Evolutionary conservation across 2,888 invertebrate species (phyloP), one percentile per base, ranked within the genome.

Genomic region (Bellardia pandia): DNA sequence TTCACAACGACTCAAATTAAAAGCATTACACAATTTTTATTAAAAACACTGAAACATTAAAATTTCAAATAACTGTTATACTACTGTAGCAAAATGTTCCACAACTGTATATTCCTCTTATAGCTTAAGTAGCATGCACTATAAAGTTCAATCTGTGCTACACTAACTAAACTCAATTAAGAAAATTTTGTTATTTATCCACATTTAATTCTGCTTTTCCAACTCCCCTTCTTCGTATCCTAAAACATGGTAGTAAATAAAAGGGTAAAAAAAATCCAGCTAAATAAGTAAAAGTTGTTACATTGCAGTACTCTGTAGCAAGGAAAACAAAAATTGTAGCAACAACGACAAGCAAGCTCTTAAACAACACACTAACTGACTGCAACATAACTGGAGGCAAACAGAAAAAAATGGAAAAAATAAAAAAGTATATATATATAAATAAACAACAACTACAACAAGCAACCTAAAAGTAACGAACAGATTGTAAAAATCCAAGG

Each of bases 401-500:
- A 14, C 37, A n/a, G 7, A 13, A 3, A 81, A 42, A 23, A 68
- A 68, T 40, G 53, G 78, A 64, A 58, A 40, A 11, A 45, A 45
- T 45, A 45, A 45, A 45, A 11, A 9, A 45, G 9, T 23, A 33
- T 33, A 33, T 33, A 45, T 16, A 68, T 68, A 64, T 9, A 60
- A 76, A 56, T 11, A 48, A 62, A 78, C 30, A 45, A 13, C 51
- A 75, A 62, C 30, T 6, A 80, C 16, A 37, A 53, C 42, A 53
- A 80, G 45, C 64, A 45, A 45, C 51, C 53, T 16, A 53, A 76
- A 75, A 80, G 69, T 40, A 40, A 33, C 62, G 14, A 78, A 75
- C 79, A 79, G 79, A 83, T 86, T 83, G 75, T 79, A 76, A 82
- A 76, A 75, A 53, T 56, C 48, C 74, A 76, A 79, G 62, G 74